Conservation (phyloP, 2,113 vertebrate genomes). For the Peromyscus maniculatus region DNA sequence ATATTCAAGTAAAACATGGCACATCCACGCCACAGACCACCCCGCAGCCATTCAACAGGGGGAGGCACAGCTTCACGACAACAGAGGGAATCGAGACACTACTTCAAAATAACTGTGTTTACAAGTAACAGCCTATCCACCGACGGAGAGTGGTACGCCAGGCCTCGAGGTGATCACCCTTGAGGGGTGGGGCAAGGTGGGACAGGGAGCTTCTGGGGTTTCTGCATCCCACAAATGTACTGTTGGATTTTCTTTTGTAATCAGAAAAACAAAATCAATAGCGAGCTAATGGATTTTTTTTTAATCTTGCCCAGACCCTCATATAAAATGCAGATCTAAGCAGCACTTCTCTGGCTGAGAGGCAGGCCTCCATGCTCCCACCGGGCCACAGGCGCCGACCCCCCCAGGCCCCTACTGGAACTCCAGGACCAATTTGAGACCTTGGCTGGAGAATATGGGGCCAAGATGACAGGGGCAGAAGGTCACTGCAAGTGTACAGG, state of each 20-base stretch:
- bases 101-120: slow-evolving; percentile 10
- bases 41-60: background rate
- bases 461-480: background rate
- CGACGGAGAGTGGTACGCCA: background rate
- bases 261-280: slow-evolving; percentile 76
- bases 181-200: background rate
- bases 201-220: background rate
- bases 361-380: background rate
- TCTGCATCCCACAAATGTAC: slow-evolving; percentile 7
- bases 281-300: slow-evolving; percentile 51
- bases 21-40: background rate
- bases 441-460: background rate
- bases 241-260: slow-evolving; percentile 60
- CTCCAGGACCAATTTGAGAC: background rate
- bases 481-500: background rate
- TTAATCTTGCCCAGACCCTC: slow-evolving; percentile 34
- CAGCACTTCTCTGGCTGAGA: background rate
- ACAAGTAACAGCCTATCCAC: background rate
- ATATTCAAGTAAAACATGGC: background rate
- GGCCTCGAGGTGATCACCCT: background rate
- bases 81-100: background rate
- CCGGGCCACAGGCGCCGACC: background rate
- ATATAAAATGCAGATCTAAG: slow-evolving; percentile 61
- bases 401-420: background rate
- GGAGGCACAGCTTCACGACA: background rate